Evolutionary conservation across 2,797 vertebrate genomes (phyloP), one percentile per base, ranked within the genome.

Genomic region (Pteronotus mesoamericanus): DNA sequence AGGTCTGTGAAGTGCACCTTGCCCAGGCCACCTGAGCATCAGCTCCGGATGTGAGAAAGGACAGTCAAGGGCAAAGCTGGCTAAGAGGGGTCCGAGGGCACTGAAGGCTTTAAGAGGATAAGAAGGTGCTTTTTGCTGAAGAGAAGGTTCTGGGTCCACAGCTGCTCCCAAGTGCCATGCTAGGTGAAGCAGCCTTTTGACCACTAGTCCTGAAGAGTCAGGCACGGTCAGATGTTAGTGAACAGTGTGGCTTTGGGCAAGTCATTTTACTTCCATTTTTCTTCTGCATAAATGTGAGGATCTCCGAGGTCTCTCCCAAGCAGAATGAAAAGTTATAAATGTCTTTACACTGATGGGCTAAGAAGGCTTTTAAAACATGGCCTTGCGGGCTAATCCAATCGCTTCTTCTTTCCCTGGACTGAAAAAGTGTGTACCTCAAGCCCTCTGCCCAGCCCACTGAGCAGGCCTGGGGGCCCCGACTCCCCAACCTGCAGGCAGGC

Each of bases 211-310:
- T 1, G 37, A 55, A 22, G 42, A 9, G 21, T 78, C n/a, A 37
- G 44, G 3, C 0, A 1, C 0, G 64, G 69, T 29, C 24, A 53
- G 48, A 39, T 0, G 0, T 16, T 4, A 7, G 37, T 11, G 29
- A 16, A 10, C 2, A 7, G 18, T 0, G 69, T 0, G 34, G 68
- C 57, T 68, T 26, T 44, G 48, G 80, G 51, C 22, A 14, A 22
- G 64, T 24, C 86, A 29, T 55, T 29, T 71, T 10, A 42, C 46
- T 55, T 75, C 51, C 18, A 0, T 53, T 51, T 14, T 9, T n/a
- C 51, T 77, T 32, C 2, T 12, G 18, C 15, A 1, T 11, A 61
- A 84, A 72, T 48, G 24, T 0, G 39, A 37, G 77, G 78, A 21
- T 66, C 14, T 44, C 64, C 3, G 21, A 9, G 46, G 22, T 42